Percentiles rank a stretch among this genome's conserved stretches.
These are phyloP conservation scores for Pterophyllum scalare DNA, from an alignment of 2,113 vertebrate species.

Conservation along the genomic window DNA sequence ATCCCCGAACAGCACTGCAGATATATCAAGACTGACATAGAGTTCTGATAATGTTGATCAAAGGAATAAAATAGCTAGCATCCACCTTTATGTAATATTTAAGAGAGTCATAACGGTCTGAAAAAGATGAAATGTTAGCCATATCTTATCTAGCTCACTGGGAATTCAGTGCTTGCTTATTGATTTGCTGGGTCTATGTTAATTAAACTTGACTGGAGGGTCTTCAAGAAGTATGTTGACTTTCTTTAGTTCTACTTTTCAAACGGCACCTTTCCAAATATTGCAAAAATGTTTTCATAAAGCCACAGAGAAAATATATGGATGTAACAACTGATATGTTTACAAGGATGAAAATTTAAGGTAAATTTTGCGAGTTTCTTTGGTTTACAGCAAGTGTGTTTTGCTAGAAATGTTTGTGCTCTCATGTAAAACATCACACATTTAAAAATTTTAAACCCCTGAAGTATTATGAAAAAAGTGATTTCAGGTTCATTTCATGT, in stretches of 20 bases:
- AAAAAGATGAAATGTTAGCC: constrained; percentile 51
- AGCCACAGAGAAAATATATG: not conserved
- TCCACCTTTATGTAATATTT: constrained; percentile 53
- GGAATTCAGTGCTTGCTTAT: constrained; percentile 40
- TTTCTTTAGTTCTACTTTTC: not conserved
- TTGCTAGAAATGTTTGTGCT: not conserved
- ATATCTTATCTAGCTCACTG: constrained; percentile 49
- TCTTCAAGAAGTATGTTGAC: constrained; percentile 19
- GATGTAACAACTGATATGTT: not conserved
- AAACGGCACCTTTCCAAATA: not conserved
- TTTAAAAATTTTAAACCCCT: not conserved
- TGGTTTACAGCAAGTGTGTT: accelerated
- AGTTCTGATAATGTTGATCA: constrained; percentile 63
- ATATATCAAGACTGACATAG: constrained; percentile 44
- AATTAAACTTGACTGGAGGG: constrained; percentile 60
- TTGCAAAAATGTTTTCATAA: accelerated
- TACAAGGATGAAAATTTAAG: not conserved
- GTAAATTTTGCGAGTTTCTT: accelerated
- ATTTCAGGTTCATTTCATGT: not conserved
- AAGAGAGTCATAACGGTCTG: constrained; percentile 37
- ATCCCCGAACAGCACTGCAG: constrained; percentile 42
- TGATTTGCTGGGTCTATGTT: constrained; percentile 49
- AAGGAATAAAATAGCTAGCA: constrained; percentile 26
- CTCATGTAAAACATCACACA: not conserved
- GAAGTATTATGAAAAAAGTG: not conserved